phyloP scores from a whole-genome alignment of 2,113 vertebrate genomes.

The Nematolebias whitei region DNA sequence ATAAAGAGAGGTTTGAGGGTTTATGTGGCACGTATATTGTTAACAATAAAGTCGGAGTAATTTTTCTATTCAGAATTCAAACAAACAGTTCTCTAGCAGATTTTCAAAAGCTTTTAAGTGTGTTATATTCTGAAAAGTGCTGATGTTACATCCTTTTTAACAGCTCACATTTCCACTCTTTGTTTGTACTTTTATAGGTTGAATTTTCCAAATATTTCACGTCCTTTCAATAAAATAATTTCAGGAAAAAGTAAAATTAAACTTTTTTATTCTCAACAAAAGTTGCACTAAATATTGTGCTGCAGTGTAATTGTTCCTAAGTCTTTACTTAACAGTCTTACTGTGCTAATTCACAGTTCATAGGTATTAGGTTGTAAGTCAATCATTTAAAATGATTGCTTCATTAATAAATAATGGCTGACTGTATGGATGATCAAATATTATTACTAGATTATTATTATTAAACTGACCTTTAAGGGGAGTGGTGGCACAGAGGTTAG shows the following conservation, averaged over 20 bases:
- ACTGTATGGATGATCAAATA: not conserved
- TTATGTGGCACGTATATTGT: not conserved
- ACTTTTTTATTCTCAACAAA: not conserved
- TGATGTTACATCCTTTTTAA: no score
- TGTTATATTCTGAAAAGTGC: no score
- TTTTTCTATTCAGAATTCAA: not conserved
- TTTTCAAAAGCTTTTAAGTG: no score
- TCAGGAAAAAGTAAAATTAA: not conserved
- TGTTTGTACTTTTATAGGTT: no score
- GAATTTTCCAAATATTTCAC: no score
- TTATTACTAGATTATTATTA: not conserved
- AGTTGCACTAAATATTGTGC: no score
- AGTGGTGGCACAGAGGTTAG: no score
- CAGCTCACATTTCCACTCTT: no score
- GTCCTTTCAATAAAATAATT: no score
- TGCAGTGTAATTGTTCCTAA: no score
- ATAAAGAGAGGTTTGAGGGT: not conserved
- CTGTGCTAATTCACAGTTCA: not conserved
- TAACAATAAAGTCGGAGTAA: not conserved
- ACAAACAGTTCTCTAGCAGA: not conserved
- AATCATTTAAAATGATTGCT: slow-evolving; percentile 7
- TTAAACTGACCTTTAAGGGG: no score
- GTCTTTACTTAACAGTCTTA: not conserved
- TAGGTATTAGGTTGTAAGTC: slow-evolving; percentile 3
- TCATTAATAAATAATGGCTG: not conserved